These are phyloP conservation scores for Litoditis marina DNA, from an alignment of 2,888 invertebrate genomes.

Conservation along the genomic window DNA sequence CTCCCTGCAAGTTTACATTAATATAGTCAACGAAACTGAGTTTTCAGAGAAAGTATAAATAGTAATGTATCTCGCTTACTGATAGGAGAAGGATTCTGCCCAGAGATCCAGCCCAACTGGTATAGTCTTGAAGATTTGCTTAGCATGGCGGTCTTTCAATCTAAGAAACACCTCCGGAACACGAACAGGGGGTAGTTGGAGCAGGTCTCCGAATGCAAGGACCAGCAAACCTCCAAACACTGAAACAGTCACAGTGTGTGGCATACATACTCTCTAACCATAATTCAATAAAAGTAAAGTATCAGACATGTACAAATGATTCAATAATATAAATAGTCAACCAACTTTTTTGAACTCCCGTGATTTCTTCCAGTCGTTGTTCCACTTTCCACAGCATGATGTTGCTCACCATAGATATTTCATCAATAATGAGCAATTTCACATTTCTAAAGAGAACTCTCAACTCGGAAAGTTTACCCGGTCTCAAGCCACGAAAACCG, in stretches of 20 bases:
- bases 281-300: slow-evolving; percentile 17
- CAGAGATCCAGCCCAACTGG: too few species aligned
- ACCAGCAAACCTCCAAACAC: not conserved
- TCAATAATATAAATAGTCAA: too few species aligned
- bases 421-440: slow-evolving; percentile 25
- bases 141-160: too few species aligned
- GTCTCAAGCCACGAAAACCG: not conserved
- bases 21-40: too few species aligned
- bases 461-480: not conserved
- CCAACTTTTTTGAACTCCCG: too few species aligned
- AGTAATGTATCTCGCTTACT: too few species aligned
- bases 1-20: too few species aligned
- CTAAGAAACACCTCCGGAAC: slow-evolving; percentile 1
- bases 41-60: too few species aligned
- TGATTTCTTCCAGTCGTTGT: slow-evolving; percentile 17
- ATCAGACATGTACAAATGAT: slow-evolving; percentile 18
- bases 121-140: too few species aligned
- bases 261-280: not conserved
- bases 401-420: slow-evolving; percentile 18
- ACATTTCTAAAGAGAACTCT: slow-evolving; percentile 5
- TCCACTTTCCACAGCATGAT: slow-evolving; percentile 19
- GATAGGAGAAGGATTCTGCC: too few species aligned
- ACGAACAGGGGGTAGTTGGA: slow-evolving; percentile 26
- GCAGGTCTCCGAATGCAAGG: slow-evolving; percentile 14
- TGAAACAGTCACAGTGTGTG: not conserved